A percentile compares a stretch with the other conserved stretches of the same genome.
These are phyloP conservation scores for Oxygymnocypris stewartii DNA, from an alignment of 2,113 vertebrate genomes.

Conservation along the genomic window DNA sequence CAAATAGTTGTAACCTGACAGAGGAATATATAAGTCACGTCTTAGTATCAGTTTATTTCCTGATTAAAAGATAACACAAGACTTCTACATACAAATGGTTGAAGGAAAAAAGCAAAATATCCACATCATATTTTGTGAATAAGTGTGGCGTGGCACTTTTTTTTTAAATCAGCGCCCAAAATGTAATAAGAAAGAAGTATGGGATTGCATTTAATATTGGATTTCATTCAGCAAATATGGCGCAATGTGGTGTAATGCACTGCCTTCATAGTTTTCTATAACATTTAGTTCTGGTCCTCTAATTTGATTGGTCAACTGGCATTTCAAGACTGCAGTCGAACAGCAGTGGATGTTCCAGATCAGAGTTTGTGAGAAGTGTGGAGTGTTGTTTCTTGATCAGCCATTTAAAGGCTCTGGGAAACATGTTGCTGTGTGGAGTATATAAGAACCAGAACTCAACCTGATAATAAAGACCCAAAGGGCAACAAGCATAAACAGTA, in stretches of 20 bases:
- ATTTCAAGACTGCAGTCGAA: background rate
- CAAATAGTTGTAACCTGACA: background rate
- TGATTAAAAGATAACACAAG: no score
- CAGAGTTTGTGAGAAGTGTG: background rate
- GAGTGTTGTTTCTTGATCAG: background rate
- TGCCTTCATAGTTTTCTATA: background rate
- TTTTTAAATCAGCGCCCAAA: background rate
- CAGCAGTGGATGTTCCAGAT: background rate
- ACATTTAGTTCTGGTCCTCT: conserved; percentile 5
- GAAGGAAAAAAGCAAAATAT: background rate
- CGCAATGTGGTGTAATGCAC: background rate
- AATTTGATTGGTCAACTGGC: background rate
- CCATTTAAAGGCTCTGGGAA: background rate
- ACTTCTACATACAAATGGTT: background rate
- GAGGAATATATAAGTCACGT: no score
- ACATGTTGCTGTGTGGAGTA: background rate
- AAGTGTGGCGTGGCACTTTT: background rate
- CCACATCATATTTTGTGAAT: background rate
- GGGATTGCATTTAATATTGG: background rate
- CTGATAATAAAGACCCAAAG: conserved; percentile 20
- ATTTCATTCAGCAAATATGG: background rate
- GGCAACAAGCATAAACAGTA: background rate
- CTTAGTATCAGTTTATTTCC: no score
- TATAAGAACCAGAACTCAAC: background rate
- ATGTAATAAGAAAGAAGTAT: background rate